A percentile compares a stretch with the other conserved stretches of the same genome.
Conservation (phyloP, 1,140 invertebrate species). For the Sitophilus oryzae region DNA sequence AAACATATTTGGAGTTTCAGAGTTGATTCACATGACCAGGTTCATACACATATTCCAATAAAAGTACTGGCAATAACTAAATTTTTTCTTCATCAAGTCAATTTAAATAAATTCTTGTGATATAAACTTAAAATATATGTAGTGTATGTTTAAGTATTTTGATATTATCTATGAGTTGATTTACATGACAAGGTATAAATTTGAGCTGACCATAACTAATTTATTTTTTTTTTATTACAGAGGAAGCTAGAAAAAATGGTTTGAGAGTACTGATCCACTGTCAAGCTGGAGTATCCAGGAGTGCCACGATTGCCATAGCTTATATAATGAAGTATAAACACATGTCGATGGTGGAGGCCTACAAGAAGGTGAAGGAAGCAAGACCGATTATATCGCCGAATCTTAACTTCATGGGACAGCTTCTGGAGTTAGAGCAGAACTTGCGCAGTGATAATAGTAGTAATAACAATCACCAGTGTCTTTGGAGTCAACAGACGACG, state of each 20-base stretch:
- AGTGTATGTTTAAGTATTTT: no score
- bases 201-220: no score
- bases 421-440: slow-evolving; percentile 79
- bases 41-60: no score
- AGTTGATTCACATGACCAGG: no score
- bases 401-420: slow-evolving; percentile 94
- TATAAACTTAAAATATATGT: no score
- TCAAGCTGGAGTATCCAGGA: slow-evolving; percentile 90
- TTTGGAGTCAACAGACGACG: slow-evolving; percentile 50
- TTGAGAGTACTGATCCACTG: slow-evolving; percentile 87
- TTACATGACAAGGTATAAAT: no score
- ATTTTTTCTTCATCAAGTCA: no score
- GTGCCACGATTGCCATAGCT: slow-evolving; percentile 90
- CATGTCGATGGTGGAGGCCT: slow-evolving; percentile 83
- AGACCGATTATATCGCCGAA: slow-evolving; percentile 92
- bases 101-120: no score
- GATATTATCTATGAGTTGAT: no score
- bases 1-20: no score
- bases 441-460: slow-evolving; percentile 50
- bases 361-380: slow-evolving; percentile 78
- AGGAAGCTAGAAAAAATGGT: slow-evolving; percentile 72
- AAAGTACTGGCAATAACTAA: no score
- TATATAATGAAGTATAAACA: slow-evolving; percentile 89
- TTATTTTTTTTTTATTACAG: slow-evolving; percentile 56
- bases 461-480: slow-evolving; percentile 47